Conservation (phyloP, 2,888 invertebrate genomes). For the Erebia epiphron region DNA sequence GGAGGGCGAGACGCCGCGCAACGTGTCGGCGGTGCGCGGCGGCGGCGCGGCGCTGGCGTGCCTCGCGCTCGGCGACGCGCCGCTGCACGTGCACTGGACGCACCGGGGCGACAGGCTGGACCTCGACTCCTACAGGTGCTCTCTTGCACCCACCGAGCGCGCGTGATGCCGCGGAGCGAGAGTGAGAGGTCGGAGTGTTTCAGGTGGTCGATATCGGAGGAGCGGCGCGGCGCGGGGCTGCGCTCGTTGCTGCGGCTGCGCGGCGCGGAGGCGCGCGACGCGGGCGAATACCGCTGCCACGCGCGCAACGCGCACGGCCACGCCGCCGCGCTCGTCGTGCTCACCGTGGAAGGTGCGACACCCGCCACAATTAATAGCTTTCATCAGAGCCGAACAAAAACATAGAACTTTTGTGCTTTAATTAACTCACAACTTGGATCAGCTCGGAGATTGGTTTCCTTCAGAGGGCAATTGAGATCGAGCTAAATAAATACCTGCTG, state of each 20-base stretch:
- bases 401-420: too few relatives aligned
- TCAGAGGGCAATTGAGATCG: too few relatives aligned
- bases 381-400: too few relatives aligned
- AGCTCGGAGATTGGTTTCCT: too few relatives aligned
- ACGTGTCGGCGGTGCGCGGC: constrained; percentile 85
- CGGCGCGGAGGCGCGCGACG: constrained; percentile 86
- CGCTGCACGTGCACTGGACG: constrained; percentile 90
- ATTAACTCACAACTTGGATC: too few relatives aligned
- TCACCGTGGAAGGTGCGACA: constrained; percentile 85
- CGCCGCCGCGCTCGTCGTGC: constrained; percentile 84
- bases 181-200: too few relatives aligned
- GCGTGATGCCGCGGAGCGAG: constrained; percentile 48
- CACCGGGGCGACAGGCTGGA: constrained; percentile 86
- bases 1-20: constrained; percentile 61
- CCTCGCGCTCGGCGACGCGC: constrained; percentile 90
- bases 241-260: constrained; percentile 86
- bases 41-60: constrained; percentile 87
- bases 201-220: constrained; percentile 85
- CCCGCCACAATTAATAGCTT: background rate
- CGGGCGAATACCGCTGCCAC: constrained; percentile 87
- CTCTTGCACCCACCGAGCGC: constrained; percentile 41
- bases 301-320: constrained; percentile 87
- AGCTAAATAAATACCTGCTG: too few relatives aligned
- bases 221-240: constrained; percentile 85
- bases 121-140: constrained; percentile 83